Conservation (phyloP, 2,888 invertebrate genomes). For the Oxycera nigricornis region DNA sequence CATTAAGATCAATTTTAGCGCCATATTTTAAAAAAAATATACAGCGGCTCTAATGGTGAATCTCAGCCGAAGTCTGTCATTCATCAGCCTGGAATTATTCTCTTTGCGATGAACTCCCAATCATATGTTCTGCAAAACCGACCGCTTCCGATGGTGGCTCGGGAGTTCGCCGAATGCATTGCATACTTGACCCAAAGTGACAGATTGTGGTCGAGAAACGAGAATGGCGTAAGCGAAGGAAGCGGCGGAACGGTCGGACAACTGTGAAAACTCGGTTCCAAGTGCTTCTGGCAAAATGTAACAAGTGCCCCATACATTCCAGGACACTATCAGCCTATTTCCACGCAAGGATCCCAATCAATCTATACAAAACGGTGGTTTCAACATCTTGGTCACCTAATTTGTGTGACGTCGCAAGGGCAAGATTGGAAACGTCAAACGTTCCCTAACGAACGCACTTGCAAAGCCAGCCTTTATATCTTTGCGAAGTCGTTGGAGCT, state of each 20-base stretch:
- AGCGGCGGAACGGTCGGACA: slow-evolving; percentile 5
- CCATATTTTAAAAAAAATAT: too few species aligned
- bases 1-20: too few species aligned
- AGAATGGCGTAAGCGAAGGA: slow-evolving; percentile 28
- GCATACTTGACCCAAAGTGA: slow-evolving; percentile 5
- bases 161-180: background rate
- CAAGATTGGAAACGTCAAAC: slow-evolving; percentile 30
- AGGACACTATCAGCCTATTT: background rate
- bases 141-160: background rate
- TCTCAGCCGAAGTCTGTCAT: too few species aligned
- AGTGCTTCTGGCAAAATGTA: slow-evolving; percentile 28
- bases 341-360: background rate
- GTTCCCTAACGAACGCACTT: background rate
- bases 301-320: background rate
- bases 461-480: background rate
- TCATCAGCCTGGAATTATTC: too few species aligned
- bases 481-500: background rate
- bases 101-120: too few species aligned
- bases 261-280: background rate
- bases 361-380: background rate
- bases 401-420: slow-evolving; percentile 38
- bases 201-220: slow-evolving; percentile 22
- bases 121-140: slow-evolving; percentile 25
- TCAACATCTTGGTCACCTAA: slow-evolving; percentile 8
- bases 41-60: too few species aligned